Evolutionary conservation across 2,888 invertebrate genomes (phyloP), one percentile per base, ranked within the genome.

Genomic region (Mycogona germanica): DNA sequence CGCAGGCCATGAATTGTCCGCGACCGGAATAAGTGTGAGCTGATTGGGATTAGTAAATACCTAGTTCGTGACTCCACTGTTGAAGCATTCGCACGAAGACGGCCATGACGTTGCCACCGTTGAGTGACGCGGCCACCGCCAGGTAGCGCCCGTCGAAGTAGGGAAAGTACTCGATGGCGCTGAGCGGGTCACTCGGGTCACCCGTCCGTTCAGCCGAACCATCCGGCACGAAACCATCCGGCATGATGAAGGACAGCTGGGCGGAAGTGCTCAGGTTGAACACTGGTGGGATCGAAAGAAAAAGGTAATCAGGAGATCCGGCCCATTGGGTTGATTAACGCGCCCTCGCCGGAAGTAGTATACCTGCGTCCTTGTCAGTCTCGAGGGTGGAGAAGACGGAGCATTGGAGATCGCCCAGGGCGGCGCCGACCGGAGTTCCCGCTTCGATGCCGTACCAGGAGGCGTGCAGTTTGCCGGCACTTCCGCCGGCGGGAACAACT

Each of bases 201-300:
- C n/a, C n/a, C n/a, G n/a, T n/a, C n/a, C n/a, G n/a, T 12, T 55
- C 48, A 3, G 51, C 51, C 6, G 57, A 45, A 17, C 57, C 55
- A 17, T 47, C 38, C 45, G 57, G 49, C 61, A 61, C 32, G 55
- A 65, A 64, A n/a, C 61, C 62, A 17, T 61, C 60, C 7, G 62
- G 61, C 47, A 69, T 62, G 21, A 65, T 60, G 59, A 85, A 83
- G 2, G 83, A 67, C 50, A 89, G 73, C 70, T 91, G 89, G 26
- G 87, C 85, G 3, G 88, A 88, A 4, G 89, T 91, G 35, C 88
- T 87, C 65, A 91, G 81, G 67, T 88, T 89, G 58, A 88, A 69
- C 35, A 87, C 82, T 59, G 83, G 80, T 19, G 62, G 62, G 37
- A 30, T 26, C 51, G 38, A 55, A 48, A 42, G 37, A 46, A 14